Base-by-base conservation (phyloP, 2,797 vertebrate genomes). In the Microchirus variegatus region DNA sequence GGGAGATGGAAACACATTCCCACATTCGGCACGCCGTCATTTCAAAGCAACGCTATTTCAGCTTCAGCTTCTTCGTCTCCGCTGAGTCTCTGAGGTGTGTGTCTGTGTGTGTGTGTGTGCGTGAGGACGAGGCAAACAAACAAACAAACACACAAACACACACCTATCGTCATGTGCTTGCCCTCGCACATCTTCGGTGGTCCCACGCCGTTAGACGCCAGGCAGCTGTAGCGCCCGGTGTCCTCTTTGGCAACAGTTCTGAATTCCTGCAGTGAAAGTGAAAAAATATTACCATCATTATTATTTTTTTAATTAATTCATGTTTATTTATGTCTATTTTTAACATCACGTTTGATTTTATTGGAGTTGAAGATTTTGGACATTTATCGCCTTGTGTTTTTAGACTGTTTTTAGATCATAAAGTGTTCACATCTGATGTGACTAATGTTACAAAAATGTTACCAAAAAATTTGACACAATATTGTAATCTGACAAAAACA, bases 141-240 rank as follows among this genome's bases (percentile, higher is more conserved):
- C 52, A 59, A 22, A 46, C 13, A 26, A 38, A 63, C 15, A 62
- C 18, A 16, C 38, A 63, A n/a, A n/a, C 36, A 82, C 82, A 47
- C 66, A 89, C 86, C 82, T 77, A 89, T 81, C 0, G 93, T 92
- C 96, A 99, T 95, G 86, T 81, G 87, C 61, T 95, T 96, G 68
- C 87, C 93, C 55, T 90, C 86, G 49, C 98, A 99, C 82, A 77
- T 95, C 86, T 93, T 92, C 49, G 94, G 22, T 7, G 53, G 53
- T 36, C 97, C 98, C 47, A 98, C 86, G 0, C 90, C 90, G 49
- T 99, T 99, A 1, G 74, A 90, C 36, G 97, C 96, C 88, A 90
- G 92, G 57, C 98, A 99, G 89, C 92, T 93, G 88, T 99, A 99
- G 35, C 88, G 91, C 26, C 98, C 98, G 1, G 92, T 91, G 86